Conservation (phyloP, 1,140 invertebrate species). For the Eupeodes corollae region DNA sequence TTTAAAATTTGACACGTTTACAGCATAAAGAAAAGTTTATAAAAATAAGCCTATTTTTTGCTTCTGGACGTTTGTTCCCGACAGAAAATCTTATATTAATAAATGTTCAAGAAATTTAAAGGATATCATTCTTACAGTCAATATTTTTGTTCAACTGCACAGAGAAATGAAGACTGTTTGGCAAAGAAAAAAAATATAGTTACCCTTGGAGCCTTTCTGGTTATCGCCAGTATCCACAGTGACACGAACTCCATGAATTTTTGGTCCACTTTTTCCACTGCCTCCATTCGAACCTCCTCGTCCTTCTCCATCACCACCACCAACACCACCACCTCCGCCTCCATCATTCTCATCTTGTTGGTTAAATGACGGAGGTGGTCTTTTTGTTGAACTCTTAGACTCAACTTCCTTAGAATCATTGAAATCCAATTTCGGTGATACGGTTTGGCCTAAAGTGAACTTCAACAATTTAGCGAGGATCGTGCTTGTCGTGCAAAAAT, state of each 20-base stretch:
- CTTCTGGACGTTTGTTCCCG: no score
- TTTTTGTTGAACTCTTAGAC: slow-evolving; percentile 11
- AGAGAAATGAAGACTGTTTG: no score
- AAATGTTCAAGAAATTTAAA: no score
- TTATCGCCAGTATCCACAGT: slow-evolving; percentile 35
- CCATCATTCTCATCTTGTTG: slow-evolving; percentile 15
- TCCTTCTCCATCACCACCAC: slow-evolving; percentile 9
- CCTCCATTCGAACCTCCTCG: slow-evolving; percentile 4
- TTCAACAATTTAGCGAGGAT: no score
- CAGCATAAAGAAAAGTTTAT: no score
- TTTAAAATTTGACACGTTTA: background rate
- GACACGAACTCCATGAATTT: slow-evolving; percentile 36
- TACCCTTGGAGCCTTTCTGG: slow-evolving; percentile 32
- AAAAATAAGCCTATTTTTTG: no score
- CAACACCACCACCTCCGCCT: slow-evolving; percentile 5
- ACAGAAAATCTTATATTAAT: no score
- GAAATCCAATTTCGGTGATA: slow-evolving; percentile 34
- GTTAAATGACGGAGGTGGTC: slow-evolving; percentile 15
- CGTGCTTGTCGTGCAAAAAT: no score
- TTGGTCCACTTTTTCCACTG: slow-evolving; percentile 21
- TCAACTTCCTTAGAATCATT: slow-evolving; percentile 19
- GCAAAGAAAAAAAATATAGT: no score
- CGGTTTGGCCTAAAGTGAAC: slow-evolving; percentile 22
- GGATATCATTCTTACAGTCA: no score
- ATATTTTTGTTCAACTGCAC: no score